Conservation (phyloP, 2,888 invertebrate genomes). For the Boloria euphrosyne region DNA sequence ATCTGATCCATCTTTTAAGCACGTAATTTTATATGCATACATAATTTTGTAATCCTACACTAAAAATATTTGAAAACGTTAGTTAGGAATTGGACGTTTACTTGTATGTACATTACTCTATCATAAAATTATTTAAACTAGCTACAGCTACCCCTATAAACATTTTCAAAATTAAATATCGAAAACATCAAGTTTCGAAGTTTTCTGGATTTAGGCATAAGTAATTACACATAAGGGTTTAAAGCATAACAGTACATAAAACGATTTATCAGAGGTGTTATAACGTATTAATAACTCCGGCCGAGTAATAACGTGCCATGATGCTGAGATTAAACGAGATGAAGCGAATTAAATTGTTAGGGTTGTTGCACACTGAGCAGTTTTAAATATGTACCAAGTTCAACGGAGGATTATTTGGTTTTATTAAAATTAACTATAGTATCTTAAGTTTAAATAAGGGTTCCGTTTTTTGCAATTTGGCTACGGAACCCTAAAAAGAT, state of each 20-base stretch:
- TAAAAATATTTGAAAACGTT: too few species aligned
- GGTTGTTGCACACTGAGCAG: constrained; percentile 46
- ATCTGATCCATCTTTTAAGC: too few species aligned
- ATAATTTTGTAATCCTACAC: background rate
- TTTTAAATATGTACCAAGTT: background rate
- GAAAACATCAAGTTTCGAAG: background rate
- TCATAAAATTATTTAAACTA: too few species aligned
- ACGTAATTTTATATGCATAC: background rate
- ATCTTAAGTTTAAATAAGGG: too few species aligned
- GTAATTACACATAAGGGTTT: constrained; percentile 5
- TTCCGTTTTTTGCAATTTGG: too few species aligned
- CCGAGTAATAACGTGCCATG: constrained; percentile 66
- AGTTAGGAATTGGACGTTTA: too few species aligned
- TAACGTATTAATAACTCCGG: constrained; percentile 58
- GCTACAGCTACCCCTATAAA: too few species aligned
- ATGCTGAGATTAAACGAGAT: constrained; percentile 58
- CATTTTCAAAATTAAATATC: too few species aligned
- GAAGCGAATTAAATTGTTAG: constrained; percentile 53
- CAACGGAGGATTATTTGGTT: too few species aligned
- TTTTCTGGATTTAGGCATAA: constrained; percentile 2
- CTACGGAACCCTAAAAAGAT: too few species aligned
- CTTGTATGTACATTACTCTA: too few species aligned
- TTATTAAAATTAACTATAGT: too few species aligned
- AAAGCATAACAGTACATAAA: constrained; percentile 27
- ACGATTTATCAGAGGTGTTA: constrained; percentile 43